Evolutionary conservation across 2,113 vertebrate genomes (phyloP), one percentile per base, ranked within the genome.

Genomic region (Scomber japonicus): DNA sequence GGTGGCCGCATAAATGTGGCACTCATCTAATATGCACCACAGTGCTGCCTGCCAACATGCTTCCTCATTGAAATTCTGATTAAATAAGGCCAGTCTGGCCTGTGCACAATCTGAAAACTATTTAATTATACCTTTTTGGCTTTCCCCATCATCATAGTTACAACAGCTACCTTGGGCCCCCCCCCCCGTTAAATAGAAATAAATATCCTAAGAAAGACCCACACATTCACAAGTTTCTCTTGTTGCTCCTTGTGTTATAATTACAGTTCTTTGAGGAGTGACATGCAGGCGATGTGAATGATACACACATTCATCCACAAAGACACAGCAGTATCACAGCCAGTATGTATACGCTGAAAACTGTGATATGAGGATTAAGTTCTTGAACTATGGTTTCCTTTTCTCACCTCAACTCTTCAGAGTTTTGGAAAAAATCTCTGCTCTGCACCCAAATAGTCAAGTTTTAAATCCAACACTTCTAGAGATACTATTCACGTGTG

Each of bases 1-100:
- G 88, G 86, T 85, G 87, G 89, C 81, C 81, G 49, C 83, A 89
- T 86, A 86, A 87, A 93, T 92, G 90, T 90, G 85, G 73, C 89
- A 35, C 85, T 91, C 93, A 91, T 92, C 90, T 80, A 90, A 88
- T 88, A 92, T 89, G 90, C 89, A 71, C 82, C 31, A 15, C 87
- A 40, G 75, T 48, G 3, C 83, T 30, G 74, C 87, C 84, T 87
- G 91, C 88, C 86, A 92, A 89, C 77, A 86, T 78, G 69, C 84
- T 87, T 86, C 78, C 88, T 91, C 85, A 91, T 93, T 93, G 75
- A 90, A 88, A 94, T 91, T 90, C 88, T 51, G 85, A 88, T 86
- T 81, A 84, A 90, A 89, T 78, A 86, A 89, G 67, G 64, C 73
- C 75, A 45, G 57, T 67, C 74, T 77, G 84, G 78, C 86, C 71